Base-by-base conservation (phyloP, 2,888 invertebrate species). In the Cataglyphis cursor region DNA sequence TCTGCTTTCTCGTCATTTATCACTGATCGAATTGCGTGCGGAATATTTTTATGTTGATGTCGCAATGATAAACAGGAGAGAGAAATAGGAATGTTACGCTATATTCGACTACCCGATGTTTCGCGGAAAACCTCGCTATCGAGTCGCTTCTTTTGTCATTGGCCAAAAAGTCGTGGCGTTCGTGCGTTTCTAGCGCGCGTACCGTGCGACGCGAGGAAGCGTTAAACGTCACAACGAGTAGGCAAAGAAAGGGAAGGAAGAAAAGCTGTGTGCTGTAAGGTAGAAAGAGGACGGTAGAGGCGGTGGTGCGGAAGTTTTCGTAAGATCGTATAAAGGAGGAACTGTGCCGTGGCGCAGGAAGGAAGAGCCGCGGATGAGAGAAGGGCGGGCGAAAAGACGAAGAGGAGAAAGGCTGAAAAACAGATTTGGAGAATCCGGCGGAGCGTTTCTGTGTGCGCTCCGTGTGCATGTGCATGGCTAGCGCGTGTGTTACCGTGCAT, bases 281-380 rank as follows among this genome's bases (percentile, higher is more conserved):
- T 80, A 74, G 80, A 80, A 73, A 82, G 38, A 51, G 66, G 21
- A 74, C 38, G 66, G 65, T 57, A 61, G 31, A 82, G 83, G 78
- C 83, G 83, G 78, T 73, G 75, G 84, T 75, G 82, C 83, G 74
- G 81, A 89, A 90, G 87, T 89, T 89, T 87, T 82, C 90, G 80
- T 76, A 75, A 81, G 90, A 87, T 90, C 89, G 87, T 87, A 85
- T 88, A 82, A 87, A 87, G 83, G 85, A 81, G 82, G 68, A 84
- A 85, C 81, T 81, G 59, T 68, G 72, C 64, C 62, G 65, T 31
- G 44, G 75, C 65, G 57, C 65, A 61, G 72, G 74, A 81, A 70
- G 82, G 73, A 81, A 73, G 80, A 76, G 28, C 48, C 76, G 76
- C 28, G 59, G 62, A 51, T 41, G 41, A 44, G 74, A 24, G 35